Conservation (phyloP, 35 echinoderm and acorn worm species). For the Ophioderma brevispina region DNA sequence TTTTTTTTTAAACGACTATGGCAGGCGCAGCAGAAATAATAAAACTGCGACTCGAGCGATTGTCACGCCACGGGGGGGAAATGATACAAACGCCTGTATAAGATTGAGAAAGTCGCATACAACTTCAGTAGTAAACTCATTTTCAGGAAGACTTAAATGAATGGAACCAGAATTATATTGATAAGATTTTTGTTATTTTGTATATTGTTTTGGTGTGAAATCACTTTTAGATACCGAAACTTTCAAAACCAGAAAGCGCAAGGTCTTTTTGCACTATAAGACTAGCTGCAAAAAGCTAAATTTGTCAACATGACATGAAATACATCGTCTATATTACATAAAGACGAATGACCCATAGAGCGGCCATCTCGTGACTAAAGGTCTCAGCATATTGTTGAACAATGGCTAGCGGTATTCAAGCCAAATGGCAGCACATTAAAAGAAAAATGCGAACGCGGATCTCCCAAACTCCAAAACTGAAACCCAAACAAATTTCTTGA, state of each 20-base stretch:
- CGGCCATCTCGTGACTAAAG: conserved; percentile 29
- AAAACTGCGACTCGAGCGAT: conserved; percentile 23
- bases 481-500: conserved; percentile 35
- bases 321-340: neutral
- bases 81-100: neutral
- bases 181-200: neutral
- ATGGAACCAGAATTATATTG: conserved; percentile 25
- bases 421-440: conserved; percentile 33
- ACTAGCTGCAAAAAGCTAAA: neutral
- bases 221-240: conserved; percentile 48
- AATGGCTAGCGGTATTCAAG: conserved; percentile 36
- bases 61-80: neutral
- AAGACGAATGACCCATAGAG: conserved; percentile 40
- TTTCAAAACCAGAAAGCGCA: neutral
- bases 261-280: neutral
- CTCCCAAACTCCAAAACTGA: conserved; percentile 17
- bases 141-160: conserved; percentile 24
- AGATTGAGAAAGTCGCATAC: neutral
- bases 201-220: conserved; percentile 26
- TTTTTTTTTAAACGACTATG: neutral
- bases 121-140: neutral
- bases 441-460: conserved; percentile 19
- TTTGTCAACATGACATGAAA: neutral
- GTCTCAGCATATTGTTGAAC: conserved; percentile 54
- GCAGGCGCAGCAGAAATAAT: conserved; percentile 11